Evolutionary conservation across 64 coral and sea anemone genomes (phyloP).

Genomic region (Trachythela sp.): DNA sequence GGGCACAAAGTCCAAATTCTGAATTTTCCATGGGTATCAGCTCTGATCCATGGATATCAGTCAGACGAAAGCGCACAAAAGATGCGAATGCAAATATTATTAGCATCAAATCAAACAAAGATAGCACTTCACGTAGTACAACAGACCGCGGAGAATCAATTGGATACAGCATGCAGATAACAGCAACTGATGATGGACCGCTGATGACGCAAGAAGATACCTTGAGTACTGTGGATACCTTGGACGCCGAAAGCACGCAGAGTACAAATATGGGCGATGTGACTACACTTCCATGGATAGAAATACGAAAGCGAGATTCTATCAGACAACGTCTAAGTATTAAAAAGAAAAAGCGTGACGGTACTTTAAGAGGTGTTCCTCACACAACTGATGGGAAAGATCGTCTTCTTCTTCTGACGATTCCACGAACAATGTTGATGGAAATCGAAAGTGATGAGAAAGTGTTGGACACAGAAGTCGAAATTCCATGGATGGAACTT

Average conservation of each 20-base stretch:
- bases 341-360: not conserved
- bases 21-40: not conserved
- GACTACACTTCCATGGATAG: not conserved
- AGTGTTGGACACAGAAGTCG: not conserved
- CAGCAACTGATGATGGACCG: not conserved
- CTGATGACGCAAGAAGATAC: not conserved
- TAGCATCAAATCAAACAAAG: not conserved
- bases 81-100: not conserved
- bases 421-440: not conserved
- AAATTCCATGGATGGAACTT: conserved; percentile 19
- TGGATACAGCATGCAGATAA: not conserved
- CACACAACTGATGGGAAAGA: not conserved
- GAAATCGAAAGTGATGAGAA: not conserved
- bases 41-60: conserved; percentile 8
- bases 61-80: not conserved
- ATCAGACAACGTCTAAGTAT: not conserved
- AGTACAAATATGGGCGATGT: not conserved
- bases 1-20: not conserved
- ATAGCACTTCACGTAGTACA: not conserved
- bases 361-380: not conserved
- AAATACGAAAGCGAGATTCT: not conserved
- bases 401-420: not conserved
- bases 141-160: not conserved
- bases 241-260: not conserved
- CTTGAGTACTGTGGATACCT: not conserved